These are phyloP conservation scores for Ceyx melanurus DNA, from an alignment of 2,113 vertebrate genomes.

Conservation along the genomic window DNA sequence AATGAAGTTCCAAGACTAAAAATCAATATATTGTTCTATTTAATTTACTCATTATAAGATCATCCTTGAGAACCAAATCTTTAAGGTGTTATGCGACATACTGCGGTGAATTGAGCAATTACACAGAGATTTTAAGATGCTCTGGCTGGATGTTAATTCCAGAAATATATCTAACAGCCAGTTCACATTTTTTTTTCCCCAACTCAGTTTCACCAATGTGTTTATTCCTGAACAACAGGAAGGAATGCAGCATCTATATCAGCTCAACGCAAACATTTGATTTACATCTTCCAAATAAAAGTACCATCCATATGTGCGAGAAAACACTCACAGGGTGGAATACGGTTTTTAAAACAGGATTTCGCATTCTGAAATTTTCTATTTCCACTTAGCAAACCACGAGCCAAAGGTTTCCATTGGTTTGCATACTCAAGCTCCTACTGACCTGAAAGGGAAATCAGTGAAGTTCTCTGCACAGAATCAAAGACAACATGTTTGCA, in stretches of 20 bases:
- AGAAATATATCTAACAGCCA: not conserved
- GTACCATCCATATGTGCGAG: not conserved
- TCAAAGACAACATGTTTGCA: not conserved
- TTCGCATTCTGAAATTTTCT: not conserved
- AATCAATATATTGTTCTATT: slow-evolving; percentile 49
- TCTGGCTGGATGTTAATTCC: not conserved
- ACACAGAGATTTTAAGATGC: not conserved
- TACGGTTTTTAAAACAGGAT: not conserved
- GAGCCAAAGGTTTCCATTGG: not conserved
- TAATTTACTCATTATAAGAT: slow-evolving; percentile 14
- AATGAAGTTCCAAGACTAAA: not conserved
- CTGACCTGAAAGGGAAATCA: not conserved
- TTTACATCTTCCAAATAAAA: not conserved
- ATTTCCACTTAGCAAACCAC: not conserved
- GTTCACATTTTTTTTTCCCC: not conserved
- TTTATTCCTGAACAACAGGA: not conserved
- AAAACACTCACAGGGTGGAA: not conserved
- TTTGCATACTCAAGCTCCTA: not conserved
- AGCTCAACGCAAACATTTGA: not conserved
- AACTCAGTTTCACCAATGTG: not conserved
- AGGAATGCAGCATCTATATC: not conserved
- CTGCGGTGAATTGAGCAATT: not conserved
- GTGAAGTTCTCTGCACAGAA: not conserved
- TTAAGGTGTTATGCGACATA: not conserved
- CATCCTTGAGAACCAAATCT: not conserved